Evolutionary conservation across 1,140 invertebrate genomes (phyloP).

Genomic region (Arion vulgaris): DNA sequence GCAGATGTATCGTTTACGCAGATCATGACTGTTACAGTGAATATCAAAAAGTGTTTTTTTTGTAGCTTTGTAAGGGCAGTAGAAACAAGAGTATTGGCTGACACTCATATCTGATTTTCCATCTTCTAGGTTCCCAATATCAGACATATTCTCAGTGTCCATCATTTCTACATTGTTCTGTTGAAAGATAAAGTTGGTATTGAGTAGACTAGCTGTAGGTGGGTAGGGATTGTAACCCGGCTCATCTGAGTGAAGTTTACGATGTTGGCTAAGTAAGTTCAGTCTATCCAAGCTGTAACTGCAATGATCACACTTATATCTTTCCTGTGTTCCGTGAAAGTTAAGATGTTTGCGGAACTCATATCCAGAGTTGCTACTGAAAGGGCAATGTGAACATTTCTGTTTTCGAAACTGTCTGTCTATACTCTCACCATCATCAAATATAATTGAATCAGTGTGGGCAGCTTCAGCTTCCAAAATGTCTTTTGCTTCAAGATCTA

Average conservation of each 20-base stretch:
- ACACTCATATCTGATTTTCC: not conserved
- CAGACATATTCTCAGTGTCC: not conserved
- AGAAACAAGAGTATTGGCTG: conserved; percentile 45
- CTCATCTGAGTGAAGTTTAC: conserved; percentile 51
- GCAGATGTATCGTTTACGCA: conserved; percentile 62
- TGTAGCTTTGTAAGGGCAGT: conserved; percentile 64
- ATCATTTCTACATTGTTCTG: conserved; percentile 4
- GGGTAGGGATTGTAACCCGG: conserved; percentile 47
- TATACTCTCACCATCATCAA: conserved; percentile 33
- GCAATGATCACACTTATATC: conserved; percentile 61
- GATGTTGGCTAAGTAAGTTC: conserved; percentile 52
- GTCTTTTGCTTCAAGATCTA: conserved; percentile 23
- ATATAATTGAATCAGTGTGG: not conserved
- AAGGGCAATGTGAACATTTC: conserved; percentile 58
- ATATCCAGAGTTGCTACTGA: conserved; percentile 49
- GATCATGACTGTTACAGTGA: conserved; percentile 63
- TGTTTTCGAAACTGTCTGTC: conserved; percentile 47
- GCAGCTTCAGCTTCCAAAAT: conserved; percentile 36
- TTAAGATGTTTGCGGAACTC: conserved; percentile 54
- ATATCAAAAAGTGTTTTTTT: conserved; percentile 58
- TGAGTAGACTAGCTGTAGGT: conserved; percentile 43
- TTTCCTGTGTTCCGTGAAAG: conserved; percentile 50
- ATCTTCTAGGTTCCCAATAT: conserved; percentile 1
- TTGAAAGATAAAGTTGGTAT: conserved; percentile 29
- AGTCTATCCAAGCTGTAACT: conserved; percentile 57